Conservation (phyloP, 2,113 vertebrate genomes). For the Cromileptes altivelis region DNA sequence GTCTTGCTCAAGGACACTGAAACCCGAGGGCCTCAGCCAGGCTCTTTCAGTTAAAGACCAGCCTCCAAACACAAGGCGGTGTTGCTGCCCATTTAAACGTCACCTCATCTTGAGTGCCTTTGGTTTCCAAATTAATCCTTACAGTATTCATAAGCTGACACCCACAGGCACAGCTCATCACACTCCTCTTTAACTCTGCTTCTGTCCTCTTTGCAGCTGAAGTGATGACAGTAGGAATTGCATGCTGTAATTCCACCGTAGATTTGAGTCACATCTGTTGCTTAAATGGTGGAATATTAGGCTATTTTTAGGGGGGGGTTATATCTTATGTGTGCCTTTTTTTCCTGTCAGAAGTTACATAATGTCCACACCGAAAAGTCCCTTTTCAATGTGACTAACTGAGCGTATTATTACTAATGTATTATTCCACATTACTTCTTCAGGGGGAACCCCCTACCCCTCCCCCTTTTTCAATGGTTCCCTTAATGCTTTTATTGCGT, state of each 20-base stretch:
- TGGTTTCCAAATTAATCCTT: conserved; percentile 37
- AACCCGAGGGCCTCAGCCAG: not conserved
- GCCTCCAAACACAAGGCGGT: not conserved
- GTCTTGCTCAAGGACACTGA: conserved; percentile 42
- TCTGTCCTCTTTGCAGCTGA: conserved; percentile 40
- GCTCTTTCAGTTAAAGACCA: conserved; percentile 11
- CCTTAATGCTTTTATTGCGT: conserved; percentile 76
- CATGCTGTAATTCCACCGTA: conserved; percentile 57
- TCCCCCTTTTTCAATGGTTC: conserved; percentile 51
- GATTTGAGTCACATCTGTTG: conserved; percentile 66
- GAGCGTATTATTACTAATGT: conserved; percentile 62
- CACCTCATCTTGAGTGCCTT: not conserved
- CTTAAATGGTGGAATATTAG: conserved; percentile 66
- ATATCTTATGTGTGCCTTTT: conserved; percentile 55
- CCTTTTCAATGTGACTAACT: conserved; percentile 62
- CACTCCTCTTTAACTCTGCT: conserved; percentile 33
- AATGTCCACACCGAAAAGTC: conserved; percentile 71
- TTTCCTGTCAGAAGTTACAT: conserved; percentile 71
- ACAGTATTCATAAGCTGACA: conserved; percentile 37
- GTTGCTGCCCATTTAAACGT: conserved; percentile 10
- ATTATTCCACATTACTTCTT: conserved; percentile 74
- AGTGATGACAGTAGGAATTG: conserved; percentile 50
- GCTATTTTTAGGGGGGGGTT: conserved; percentile 51
- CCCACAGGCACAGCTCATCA: conserved; percentile 35
- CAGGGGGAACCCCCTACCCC: conserved; percentile 58